Evolutionary conservation across 2,797 vertebrate genomes (phyloP).

Genomic region (Enteromius anoplus): DNA sequence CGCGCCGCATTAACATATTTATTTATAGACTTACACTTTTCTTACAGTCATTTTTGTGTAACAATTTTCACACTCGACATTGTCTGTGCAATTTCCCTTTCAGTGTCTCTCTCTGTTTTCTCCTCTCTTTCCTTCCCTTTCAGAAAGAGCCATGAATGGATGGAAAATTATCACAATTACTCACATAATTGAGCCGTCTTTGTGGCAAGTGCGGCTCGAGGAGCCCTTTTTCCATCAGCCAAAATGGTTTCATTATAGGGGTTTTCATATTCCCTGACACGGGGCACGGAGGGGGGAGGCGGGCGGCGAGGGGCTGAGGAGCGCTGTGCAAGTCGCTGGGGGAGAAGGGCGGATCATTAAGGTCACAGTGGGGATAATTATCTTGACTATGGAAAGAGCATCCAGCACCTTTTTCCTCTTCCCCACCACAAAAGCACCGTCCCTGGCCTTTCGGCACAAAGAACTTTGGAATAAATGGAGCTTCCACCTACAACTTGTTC

Average conservation of each 20-base stretch:
- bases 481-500: constrained; percentile 99
- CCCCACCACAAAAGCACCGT: constrained; percentile 99
- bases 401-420: constrained; percentile 97
- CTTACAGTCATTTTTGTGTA: constrained; percentile 92
- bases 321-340: constrained; percentile 89
- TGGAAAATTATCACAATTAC: constrained; percentile 99
- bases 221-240: constrained; percentile 99
- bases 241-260: constrained; percentile 99
- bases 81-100: constrained; percentile 99
- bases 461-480: constrained; percentile 99
- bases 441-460: constrained; percentile 99
- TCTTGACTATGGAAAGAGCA: constrained; percentile 99
- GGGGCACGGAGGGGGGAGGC: constrained; percentile 80
- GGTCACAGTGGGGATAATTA: constrained; percentile 99
- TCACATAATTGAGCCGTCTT: constrained; percentile 99
- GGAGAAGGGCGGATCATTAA: constrained; percentile 99
- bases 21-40: constrained; percentile 86
- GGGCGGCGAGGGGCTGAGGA: constrained; percentile 72
- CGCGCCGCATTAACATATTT: constrained; percentile 79
- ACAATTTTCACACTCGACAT: constrained; percentile 90
- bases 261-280: constrained; percentile 99
- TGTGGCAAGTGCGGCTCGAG: constrained; percentile 99
- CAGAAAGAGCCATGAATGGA: constrained; percentile 99
- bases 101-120: constrained; percentile 96
- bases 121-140: constrained; percentile 81